Conservation (phyloP, 2,888 invertebrate genomes). For the Tridacna crocea region DNA sequence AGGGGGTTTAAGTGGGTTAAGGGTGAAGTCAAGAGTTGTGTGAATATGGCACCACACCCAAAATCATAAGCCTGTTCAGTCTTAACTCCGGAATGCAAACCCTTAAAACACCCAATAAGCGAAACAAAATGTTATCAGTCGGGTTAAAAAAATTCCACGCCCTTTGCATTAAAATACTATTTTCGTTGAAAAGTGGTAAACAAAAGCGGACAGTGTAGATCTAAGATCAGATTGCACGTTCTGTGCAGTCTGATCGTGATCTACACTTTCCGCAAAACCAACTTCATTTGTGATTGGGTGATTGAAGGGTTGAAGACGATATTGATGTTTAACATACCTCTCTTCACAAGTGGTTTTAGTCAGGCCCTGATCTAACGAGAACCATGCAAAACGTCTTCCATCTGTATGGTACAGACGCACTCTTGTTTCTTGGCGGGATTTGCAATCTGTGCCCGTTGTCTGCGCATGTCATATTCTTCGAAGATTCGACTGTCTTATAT, state of each 20-base stretch:
- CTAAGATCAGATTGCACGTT: no score
- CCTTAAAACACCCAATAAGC: neutral
- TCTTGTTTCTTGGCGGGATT: neutral
- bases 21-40: conserved; percentile 6
- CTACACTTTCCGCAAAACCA: no score
- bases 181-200: no score
- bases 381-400: neutral
- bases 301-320: neutral
- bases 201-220: no score
- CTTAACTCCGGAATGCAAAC: neutral
- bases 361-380: conserved; percentile 6
- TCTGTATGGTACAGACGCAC: neutral
- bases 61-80: conserved; percentile 17
- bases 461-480: no score
- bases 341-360: conserved; percentile 25
- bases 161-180: no score
- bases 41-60: conserved; percentile 25
- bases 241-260: no score
- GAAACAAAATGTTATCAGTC: no score
- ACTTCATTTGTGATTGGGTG: neutral
- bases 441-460: no score
- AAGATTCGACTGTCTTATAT: no score
- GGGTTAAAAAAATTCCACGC: no score
- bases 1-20: neutral
- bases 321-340: neutral